Percentiles rank a stretch among this genome's conserved stretches.
Conservation (phyloP, 2,888 invertebrate species). For the Octonoba sinensis region DNA sequence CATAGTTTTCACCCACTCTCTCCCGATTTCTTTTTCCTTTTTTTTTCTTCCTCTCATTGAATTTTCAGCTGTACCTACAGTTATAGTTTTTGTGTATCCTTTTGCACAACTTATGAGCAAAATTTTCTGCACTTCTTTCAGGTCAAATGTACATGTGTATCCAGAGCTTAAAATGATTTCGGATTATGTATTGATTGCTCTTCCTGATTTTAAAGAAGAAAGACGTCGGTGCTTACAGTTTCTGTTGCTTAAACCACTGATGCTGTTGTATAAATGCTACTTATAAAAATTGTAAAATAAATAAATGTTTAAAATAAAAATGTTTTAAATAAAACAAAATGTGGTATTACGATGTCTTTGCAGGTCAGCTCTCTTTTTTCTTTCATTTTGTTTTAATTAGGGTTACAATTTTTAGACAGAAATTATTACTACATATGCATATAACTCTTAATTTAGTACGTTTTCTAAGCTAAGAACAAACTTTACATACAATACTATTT, state of each 20-base stretch:
- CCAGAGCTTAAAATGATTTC: conserved; percentile 38
- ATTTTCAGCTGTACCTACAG: too few species aligned
- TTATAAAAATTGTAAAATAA: conserved; percentile 24
- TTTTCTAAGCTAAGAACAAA: too few species aligned
- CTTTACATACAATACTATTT: too few species aligned
- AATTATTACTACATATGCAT: too few species aligned
- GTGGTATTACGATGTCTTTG: conserved; percentile 15
- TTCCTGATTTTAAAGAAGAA: conserved; percentile 22
- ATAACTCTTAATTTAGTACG: too few species aligned
- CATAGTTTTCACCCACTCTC: too few species aligned
- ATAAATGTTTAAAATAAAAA: conserved; percentile 22
- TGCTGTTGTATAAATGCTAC: conserved; percentile 9
- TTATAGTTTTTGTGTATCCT: too few species aligned
- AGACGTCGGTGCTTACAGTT: conserved; percentile 24
- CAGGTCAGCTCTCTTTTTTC: neutral
- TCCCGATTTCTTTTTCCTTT: too few species aligned
- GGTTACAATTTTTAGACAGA: too few species aligned
- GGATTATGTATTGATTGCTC: conserved; percentile 16
- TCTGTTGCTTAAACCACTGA: conserved; percentile 1
- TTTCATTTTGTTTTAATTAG: neutral
- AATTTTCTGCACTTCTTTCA: conserved; percentile 2
- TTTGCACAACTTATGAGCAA: neutral
- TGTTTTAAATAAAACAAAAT: conserved; percentile 50
- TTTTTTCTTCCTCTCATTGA: too few species aligned
- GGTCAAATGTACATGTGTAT: conserved; percentile 27